These are phyloP conservation scores for Mobula birostris DNA, from an alignment of 2,113 vertebrate species.

Conservation along the genomic window DNA sequence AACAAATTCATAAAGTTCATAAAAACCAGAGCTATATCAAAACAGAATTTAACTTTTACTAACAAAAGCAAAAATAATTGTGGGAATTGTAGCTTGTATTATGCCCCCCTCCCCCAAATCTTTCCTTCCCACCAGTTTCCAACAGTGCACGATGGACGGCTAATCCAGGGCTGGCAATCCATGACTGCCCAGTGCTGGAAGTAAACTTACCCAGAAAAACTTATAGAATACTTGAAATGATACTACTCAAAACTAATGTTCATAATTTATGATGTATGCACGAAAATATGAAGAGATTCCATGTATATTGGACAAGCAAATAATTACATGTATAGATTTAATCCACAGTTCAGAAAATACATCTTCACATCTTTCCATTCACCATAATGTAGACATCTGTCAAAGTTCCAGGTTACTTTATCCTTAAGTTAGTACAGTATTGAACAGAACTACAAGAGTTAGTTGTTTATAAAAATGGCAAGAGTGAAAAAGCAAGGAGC, in stretches of 20 bases:
- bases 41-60: background rate
- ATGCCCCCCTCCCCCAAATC: background rate
- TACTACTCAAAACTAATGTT: background rate
- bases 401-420: background rate
- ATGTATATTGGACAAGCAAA: background rate
- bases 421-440: background rate
- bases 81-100: background rate
- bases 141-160: background rate
- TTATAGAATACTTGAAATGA: background rate
- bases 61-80: background rate
- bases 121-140: background rate
- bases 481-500: slow-evolving; percentile 9
- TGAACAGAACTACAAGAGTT: background rate
- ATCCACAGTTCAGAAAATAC: background rate
- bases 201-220: background rate
- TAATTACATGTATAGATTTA: background rate
- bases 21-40: too few species aligned
- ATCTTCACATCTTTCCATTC: background rate
- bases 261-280: background rate
- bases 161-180: background rate
- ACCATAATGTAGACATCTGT: background rate
- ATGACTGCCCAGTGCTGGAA: background rate
- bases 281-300: background rate
- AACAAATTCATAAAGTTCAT: background rate
- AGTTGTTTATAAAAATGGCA: background rate